phyloP scores from a whole-genome alignment of 2,888 invertebrate genomes.

The Craniophora ligustri region DNA sequence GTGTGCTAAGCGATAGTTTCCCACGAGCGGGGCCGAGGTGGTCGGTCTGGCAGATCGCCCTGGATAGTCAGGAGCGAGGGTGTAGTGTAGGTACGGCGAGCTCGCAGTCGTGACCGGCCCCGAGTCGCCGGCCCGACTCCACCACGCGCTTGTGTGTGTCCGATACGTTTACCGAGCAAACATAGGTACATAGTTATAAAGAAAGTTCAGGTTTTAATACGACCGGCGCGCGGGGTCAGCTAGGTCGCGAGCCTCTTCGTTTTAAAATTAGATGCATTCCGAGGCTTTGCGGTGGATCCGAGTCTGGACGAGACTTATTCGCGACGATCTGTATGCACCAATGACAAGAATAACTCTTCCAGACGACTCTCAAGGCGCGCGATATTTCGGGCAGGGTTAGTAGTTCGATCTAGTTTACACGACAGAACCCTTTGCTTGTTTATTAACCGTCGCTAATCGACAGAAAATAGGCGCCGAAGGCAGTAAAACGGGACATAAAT shows the following conservation, averaged over 20 bases:
- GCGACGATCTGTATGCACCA: slow-evolving; percentile 71
- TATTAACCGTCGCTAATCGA: slow-evolving; percentile 65
- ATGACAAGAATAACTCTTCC: slow-evolving; percentile 80
- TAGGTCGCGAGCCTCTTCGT: slow-evolving; percentile 87
- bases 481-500: slow-evolving; percentile 60
- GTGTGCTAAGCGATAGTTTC: slow-evolving; percentile 80
- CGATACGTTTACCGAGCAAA: slow-evolving; percentile 84
- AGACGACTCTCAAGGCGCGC: slow-evolving; percentile 74
- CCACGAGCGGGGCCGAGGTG: slow-evolving; percentile 73
- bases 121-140: slow-evolving; percentile 69
- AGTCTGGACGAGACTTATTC: slow-evolving; percentile 75
- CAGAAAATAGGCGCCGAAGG: slow-evolving; percentile 60
- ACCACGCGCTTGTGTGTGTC: slow-evolving; percentile 80
- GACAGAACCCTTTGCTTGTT: slow-evolving; percentile 64
- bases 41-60: slow-evolving; percentile 75
- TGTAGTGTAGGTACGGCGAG: slow-evolving; percentile 71
- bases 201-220: slow-evolving; percentile 88
- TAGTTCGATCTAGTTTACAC: slow-evolving; percentile 78
- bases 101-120: slow-evolving; percentile 83
- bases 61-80: slow-evolving; percentile 82
- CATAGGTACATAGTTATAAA: slow-evolving; percentile 86
- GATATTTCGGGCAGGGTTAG: slow-evolving; percentile 86
- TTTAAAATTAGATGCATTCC: slow-evolving; percentile 89
- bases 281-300: slow-evolving; percentile 77
- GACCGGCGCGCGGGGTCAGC: slow-evolving; percentile 85